phyloP scores from a whole-genome alignment of 2,113 vertebrate species.

The Typhlomys cinereus region DNA sequence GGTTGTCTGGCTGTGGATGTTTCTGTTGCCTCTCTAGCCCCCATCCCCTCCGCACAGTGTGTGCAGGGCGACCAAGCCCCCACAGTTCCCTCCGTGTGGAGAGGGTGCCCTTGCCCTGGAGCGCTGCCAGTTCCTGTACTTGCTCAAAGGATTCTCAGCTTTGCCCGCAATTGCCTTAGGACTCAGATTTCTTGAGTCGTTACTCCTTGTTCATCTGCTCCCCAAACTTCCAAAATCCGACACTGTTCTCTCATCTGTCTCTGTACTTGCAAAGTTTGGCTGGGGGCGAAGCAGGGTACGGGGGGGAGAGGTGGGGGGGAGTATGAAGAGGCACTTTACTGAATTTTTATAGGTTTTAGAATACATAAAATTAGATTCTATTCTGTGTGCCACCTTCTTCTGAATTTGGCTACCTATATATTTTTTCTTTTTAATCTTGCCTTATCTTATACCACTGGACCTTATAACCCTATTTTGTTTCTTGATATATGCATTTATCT shows the following conservation, averaged over 20 bases:
- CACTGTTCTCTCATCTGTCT: neutral
- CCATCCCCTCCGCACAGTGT: neutral
- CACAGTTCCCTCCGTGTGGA: neutral
- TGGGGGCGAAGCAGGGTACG: too few species aligned
- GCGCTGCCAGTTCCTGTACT: neutral
- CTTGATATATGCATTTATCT: neutral
- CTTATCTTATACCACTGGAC: neutral
- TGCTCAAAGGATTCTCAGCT: neutral
- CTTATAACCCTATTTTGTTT: neutral
- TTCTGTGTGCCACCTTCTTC: neutral
- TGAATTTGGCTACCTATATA: neutral
- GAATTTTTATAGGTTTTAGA: conserved; percentile 5
- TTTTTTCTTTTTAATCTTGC: neutral
- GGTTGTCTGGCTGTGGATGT: neutral
- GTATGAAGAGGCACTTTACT: neutral
- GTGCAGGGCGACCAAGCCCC: neutral
- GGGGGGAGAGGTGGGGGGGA: too few species aligned
- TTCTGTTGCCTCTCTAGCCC: conserved; percentile 4
- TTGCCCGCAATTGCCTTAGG: neutral
- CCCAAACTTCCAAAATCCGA: neutral
- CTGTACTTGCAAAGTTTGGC: neutral
- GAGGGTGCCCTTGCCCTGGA: neutral
- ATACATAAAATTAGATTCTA: neutral
- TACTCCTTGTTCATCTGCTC: conserved; percentile 3
- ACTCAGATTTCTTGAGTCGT: conserved; percentile 2